phyloP scores from a whole-genome alignment of 2,113 vertebrate genomes.

The Misgurnus mizolepis region DNA sequence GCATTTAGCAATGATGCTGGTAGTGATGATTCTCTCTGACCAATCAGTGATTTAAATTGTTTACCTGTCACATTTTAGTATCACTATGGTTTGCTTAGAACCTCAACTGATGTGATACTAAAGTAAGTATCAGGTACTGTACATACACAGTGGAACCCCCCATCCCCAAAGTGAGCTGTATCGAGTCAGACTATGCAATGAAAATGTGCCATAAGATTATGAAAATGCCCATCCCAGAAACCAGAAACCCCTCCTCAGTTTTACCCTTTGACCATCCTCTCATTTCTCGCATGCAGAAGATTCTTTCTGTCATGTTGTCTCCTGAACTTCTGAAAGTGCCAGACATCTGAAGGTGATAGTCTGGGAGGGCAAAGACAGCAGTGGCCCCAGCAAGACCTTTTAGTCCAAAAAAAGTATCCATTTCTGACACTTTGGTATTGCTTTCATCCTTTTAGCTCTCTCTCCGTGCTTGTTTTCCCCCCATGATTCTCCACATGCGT shows the following conservation, averaged over 20 bases:
- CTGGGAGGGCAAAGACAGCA: conserved; percentile 42
- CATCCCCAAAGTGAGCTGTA: no score
- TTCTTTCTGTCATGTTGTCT: conserved; percentile 70
- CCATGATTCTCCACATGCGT: conserved; percentile 43
- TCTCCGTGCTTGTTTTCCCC: conserved; percentile 13
- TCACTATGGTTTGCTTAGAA: no score
- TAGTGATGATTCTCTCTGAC: no score
- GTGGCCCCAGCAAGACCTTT: conserved; percentile 46
- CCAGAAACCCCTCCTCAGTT: conserved; percentile 6
- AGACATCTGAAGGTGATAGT: conserved; percentile 64
- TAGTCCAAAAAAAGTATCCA: conserved; percentile 49
- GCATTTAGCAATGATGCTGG: no score
- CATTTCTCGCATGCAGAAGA: conserved; percentile 58
- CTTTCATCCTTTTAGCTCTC: conserved; percentile 52
- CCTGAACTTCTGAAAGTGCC: conserved; percentile 69
- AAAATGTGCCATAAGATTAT: no score
- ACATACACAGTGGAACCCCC: no score
- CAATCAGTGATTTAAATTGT: no score
- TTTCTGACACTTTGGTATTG: conserved; percentile 43
- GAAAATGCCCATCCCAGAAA: background rate
- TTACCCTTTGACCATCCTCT: background rate
- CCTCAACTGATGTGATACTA: no score
- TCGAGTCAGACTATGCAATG: no score
- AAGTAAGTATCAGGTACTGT: no score
- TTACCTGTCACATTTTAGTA: no score